Percentiles rank a stretch among this genome's conserved stretches.
phyloP scores from a whole-genome alignment of 2,888 invertebrate genomes.

The Trisateles emortualis region DNA sequence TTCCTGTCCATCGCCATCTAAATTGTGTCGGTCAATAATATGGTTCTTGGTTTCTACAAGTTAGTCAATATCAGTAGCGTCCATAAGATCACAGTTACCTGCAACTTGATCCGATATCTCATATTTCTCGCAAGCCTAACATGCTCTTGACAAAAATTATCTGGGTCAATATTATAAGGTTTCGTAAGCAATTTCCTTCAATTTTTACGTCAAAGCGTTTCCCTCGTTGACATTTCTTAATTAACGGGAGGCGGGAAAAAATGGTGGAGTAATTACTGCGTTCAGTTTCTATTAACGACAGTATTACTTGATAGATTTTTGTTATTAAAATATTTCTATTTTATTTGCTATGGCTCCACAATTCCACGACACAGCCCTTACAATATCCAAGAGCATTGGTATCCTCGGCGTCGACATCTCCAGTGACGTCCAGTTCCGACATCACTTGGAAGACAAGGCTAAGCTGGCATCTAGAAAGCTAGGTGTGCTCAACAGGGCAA shows the following conservation, averaged over 20 bases:
- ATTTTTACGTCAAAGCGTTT: slow-evolving; percentile 1
- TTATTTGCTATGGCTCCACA: slow-evolving; percentile 23
- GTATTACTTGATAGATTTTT: slow-evolving; percentile 17
- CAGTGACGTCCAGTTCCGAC: no score
- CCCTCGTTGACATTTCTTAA: slow-evolving; percentile 12
- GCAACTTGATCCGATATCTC: not conserved
- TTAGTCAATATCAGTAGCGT: no score
- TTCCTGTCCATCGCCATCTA: no score
- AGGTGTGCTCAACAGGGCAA: no score
- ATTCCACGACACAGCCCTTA: no score
- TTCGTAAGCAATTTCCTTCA: not conserved
- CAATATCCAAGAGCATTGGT: no score
- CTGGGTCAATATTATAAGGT: slow-evolving; percentile 17
- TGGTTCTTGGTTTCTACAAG: no score
- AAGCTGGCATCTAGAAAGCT: no score
- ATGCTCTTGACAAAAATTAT: not conserved
- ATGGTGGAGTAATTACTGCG: slow-evolving; percentile 21
- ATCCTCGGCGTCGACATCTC: no score
- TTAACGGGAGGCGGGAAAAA: slow-evolving; percentile 21
- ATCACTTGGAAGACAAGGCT: no score
- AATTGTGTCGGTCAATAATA: no score
- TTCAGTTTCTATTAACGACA: slow-evolving; percentile 12
- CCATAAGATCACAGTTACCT: no score
- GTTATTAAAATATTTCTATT: slow-evolving; percentile 14
- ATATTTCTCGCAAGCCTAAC: not conserved